These are phyloP conservation scores for Melanotus villosus DNA, from an alignment of 2,888 invertebrate genomes.

Conservation along the genomic window DNA sequence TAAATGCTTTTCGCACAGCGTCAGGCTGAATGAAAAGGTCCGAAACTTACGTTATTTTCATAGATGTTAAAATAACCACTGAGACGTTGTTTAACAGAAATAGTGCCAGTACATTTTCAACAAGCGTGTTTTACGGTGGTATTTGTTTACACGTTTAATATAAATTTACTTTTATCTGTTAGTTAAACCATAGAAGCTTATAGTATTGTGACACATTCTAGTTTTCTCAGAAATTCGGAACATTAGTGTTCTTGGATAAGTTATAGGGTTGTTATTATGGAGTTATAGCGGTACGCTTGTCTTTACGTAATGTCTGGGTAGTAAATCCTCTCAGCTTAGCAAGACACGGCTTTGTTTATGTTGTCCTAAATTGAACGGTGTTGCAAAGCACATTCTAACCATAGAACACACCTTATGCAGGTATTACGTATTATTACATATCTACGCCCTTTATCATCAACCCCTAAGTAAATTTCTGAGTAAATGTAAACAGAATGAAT, in stretches of 20 bases:
- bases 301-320: slow-evolving; percentile 38
- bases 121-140: no score
- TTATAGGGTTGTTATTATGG: slow-evolving; percentile 38
- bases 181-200: slow-evolving; percentile 13
- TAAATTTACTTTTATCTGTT: neutral
- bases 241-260: slow-evolving; percentile 33
- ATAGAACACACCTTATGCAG: slow-evolving; percentile 6
- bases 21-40: no score
- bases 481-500: neutral
- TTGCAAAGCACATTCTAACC: slow-evolving; percentile 23
- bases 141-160: no score
- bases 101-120: no score
- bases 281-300: slow-evolving; percentile 34
- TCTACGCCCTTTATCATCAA: neutral
- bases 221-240: slow-evolving; percentile 22
- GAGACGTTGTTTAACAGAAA: no score
- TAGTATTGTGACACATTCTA: slow-evolving; percentile 16
- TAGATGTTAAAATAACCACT: no score
- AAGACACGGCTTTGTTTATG: slow-evolving; percentile 38
- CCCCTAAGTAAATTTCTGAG: neutral
- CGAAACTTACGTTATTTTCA: no score
- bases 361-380: slow-evolving; percentile 32
- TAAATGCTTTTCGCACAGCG: no score
- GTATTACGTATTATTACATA: neutral
- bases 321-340: slow-evolving; percentile 39